Conservation (phyloP, 2,113 vertebrate genomes). For the Perca schrenkii region DNA sequence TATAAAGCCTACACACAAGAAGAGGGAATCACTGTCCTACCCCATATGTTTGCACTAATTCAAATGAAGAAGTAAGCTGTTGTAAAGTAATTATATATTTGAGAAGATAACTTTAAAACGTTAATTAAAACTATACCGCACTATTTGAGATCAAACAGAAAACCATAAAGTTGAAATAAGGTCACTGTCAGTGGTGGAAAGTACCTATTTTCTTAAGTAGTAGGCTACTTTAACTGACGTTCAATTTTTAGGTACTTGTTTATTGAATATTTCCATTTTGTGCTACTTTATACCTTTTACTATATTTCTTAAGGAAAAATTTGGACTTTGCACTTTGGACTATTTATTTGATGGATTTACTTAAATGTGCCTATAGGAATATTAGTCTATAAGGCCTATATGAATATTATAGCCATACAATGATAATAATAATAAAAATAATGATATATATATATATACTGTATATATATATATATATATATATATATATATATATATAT, state of each 20-base stretch:
- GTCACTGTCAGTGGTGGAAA: not conserved
- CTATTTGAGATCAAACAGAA: not conserved
- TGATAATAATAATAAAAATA: not conserved
- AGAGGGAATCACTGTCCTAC: not conserved
- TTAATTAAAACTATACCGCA: not conserved
- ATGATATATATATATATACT: too few relatives aligned
- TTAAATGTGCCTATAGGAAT: not conserved
- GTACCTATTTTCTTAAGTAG: not conserved
- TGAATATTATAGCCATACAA: not conserved
- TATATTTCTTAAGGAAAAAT: not conserved
- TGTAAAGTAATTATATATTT: too few relatives aligned
- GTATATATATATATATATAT: too few relatives aligned
- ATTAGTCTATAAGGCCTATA: not conserved
- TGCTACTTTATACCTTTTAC: too few relatives aligned
- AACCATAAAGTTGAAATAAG: conserved; percentile 7
- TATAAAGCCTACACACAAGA: not conserved
- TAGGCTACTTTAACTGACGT: not conserved
- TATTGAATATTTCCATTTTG: not conserved
- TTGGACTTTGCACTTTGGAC: not conserved
- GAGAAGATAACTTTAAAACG: not conserved
- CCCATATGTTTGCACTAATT: not conserved
- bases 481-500: too few relatives aligned
- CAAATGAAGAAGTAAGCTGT: not conserved
- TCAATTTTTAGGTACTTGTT: not conserved
- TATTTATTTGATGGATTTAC: not conserved